Evolutionary conservation across 2,888 invertebrate genomes (phyloP).

Genomic region (Drosophila longiperda): DNA sequence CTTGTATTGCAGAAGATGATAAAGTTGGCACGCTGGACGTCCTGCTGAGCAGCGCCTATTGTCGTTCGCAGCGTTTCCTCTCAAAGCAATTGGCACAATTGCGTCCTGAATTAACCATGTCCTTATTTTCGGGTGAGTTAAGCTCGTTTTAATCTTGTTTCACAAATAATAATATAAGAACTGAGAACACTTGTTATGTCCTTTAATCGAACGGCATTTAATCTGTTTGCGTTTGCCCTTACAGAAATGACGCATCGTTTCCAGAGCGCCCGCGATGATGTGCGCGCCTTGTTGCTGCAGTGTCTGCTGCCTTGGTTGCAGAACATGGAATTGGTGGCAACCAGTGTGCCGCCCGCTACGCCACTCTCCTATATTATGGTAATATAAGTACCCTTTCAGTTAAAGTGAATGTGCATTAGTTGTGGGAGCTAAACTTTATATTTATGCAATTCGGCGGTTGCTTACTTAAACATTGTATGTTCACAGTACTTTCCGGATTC

Average conservation of each 20-base stretch:
- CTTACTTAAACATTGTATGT: neutral
- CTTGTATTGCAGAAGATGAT: slow-evolving; percentile 82
- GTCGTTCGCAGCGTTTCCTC: slow-evolving; percentile 95
- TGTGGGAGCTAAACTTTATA: neutral
- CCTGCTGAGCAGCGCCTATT: slow-evolving; percentile 93
- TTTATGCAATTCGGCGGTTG: neutral
- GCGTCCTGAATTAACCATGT: slow-evolving; percentile 99
- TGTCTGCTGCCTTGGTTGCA: slow-evolving; percentile 98
- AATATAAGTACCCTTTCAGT: slow-evolving; percentile 3
- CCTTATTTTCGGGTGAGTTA: slow-evolving; percentile 97
- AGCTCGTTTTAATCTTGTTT: neutral
- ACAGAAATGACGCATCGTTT: slow-evolving; percentile 98
- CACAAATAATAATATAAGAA: neutral
- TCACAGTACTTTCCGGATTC: slow-evolving; percentile 87
- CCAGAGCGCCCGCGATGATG: slow-evolving; percentile 97
- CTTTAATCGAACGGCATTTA: neutral
- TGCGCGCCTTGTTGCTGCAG: slow-evolving; percentile 95
- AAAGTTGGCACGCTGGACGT: slow-evolving; percentile 92
- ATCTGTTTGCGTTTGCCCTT: neutral
- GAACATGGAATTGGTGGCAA: slow-evolving; percentile 99
- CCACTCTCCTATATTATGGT: slow-evolving; percentile 94
- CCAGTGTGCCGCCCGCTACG: slow-evolving; percentile 96
- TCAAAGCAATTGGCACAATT: slow-evolving; percentile 96
- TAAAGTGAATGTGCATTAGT: neutral
- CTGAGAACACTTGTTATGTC: neutral